Evolutionary conservation across 2,113 vertebrate species (phyloP).

Genomic region (Puma concolor): DNA sequence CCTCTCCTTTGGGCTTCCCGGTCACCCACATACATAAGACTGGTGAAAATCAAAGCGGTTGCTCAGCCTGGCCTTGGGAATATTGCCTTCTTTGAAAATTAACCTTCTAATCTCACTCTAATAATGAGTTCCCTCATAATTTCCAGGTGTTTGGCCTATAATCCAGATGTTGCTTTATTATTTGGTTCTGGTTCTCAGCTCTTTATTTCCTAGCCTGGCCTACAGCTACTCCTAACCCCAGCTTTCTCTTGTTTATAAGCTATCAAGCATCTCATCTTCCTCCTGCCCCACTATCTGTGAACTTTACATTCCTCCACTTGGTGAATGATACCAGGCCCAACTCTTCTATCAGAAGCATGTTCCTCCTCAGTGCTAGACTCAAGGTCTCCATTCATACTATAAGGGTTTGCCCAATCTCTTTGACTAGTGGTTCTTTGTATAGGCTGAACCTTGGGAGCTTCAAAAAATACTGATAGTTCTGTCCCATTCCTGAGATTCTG

Average conservation of each 20-base stretch:
- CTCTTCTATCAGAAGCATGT: not conserved
- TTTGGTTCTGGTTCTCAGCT: not conserved
- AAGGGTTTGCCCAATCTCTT: not conserved
- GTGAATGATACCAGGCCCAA: not conserved
- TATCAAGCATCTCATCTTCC: not conserved
- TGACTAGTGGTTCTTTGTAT: not conserved
- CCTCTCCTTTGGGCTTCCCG: not conserved
- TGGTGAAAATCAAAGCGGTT: conserved; percentile 45
- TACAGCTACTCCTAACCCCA: not conserved
- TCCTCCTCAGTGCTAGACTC: not conserved
- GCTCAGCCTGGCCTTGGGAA: not conserved
- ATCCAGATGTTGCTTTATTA: not conserved
- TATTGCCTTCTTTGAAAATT: not conserved
- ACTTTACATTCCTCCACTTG: not conserved
- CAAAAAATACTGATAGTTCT: not conserved
- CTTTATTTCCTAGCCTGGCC: not conserved
- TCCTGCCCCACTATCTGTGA: not conserved
- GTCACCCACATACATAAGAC: not conserved
- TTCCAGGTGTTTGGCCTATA: conserved; percentile 1
- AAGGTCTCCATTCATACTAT: not conserved
- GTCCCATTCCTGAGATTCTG: not conserved
- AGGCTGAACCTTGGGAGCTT: not conserved
- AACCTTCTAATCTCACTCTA: not conserved
- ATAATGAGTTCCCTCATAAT: not conserved
- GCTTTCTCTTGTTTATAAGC: not conserved